phyloP scores from a whole-genome alignment of 2,888 invertebrate genomes.

The Orthosia incerta region DNA sequence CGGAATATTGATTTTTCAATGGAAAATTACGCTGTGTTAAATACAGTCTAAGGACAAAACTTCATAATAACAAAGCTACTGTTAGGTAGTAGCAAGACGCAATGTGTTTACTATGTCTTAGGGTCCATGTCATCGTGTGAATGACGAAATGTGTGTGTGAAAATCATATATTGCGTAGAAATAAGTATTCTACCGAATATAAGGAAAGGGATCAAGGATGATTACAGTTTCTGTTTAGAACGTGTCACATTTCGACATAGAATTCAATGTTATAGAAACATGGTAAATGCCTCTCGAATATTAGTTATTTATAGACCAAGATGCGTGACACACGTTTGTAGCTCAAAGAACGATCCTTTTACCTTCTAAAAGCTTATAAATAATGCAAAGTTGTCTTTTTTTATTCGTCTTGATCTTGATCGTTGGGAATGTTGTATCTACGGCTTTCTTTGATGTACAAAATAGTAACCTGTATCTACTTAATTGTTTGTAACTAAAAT shows the following conservation, averaged over 20 bases:
- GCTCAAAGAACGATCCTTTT: constrained; percentile 21
- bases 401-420: background rate
- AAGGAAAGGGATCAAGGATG: constrained; percentile 55
- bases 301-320: constrained; percentile 31
- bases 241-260: constrained; percentile 38
- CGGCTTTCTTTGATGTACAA: background rate
- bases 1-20: constrained; percentile 19
- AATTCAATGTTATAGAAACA: constrained; percentile 26
- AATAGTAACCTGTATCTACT: background rate
- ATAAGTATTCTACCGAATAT: constrained; percentile 37
- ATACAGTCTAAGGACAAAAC: background rate
- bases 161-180: constrained; percentile 47
- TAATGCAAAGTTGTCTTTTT: background rate
- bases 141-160: constrained; percentile 56
- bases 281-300: constrained; percentile 8
- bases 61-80: constrained; percentile 3
- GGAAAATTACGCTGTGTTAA: constrained; percentile 10
- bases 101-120: constrained; percentile 29
- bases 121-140: constrained; percentile 12
- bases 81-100: constrained; percentile 9
- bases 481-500: background rate
- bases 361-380: constrained; percentile 9
- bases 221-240: constrained; percentile 42
- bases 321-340: constrained; percentile 14
- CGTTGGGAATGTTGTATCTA: background rate